These are phyloP conservation scores for Rhea americana DNA, from an alignment of 2,113 vertebrate species.

Conservation along the genomic window DNA sequence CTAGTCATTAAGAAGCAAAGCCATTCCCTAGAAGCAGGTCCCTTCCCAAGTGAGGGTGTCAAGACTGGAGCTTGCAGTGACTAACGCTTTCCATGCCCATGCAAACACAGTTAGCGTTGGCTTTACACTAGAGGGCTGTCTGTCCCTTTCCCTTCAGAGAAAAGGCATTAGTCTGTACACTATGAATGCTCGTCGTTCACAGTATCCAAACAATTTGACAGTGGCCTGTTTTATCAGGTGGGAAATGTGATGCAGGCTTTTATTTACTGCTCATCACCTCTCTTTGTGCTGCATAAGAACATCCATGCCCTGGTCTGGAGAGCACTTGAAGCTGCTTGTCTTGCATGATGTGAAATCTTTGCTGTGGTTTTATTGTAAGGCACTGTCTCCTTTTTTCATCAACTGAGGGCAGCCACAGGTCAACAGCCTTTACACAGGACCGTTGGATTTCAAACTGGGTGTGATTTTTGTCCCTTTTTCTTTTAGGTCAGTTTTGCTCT, in stretches of 20 bases:
- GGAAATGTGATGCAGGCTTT: fast-evolving
- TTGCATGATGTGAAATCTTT: background rate
- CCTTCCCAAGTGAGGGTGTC: fast-evolving
- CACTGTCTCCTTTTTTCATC: background rate
- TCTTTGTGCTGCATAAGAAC: background rate
- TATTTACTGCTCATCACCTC: background rate
- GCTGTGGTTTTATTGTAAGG: background rate
- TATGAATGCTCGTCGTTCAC: fast-evolving
- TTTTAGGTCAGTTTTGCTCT: background rate
- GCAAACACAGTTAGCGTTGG: background rate
- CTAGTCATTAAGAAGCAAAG: background rate
- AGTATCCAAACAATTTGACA: fast-evolving
- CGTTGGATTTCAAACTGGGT: background rate
- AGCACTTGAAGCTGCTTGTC: background rate
- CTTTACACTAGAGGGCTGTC: conserved; percentile 73
- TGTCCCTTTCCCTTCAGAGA: conserved; percentile 56
- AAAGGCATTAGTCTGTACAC: background rate
- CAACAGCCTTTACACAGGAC: background rate
- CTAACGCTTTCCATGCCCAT: background rate
- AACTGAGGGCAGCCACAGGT: background rate
- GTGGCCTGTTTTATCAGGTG: fast-evolving
- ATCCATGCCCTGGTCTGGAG: background rate
- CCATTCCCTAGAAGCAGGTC: background rate
- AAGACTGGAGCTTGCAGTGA: fast-evolving
- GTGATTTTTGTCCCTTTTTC: background rate